Base-by-base conservation (phyloP, 2,888 invertebrate genomes). In the Cantharis nigra region DNA sequence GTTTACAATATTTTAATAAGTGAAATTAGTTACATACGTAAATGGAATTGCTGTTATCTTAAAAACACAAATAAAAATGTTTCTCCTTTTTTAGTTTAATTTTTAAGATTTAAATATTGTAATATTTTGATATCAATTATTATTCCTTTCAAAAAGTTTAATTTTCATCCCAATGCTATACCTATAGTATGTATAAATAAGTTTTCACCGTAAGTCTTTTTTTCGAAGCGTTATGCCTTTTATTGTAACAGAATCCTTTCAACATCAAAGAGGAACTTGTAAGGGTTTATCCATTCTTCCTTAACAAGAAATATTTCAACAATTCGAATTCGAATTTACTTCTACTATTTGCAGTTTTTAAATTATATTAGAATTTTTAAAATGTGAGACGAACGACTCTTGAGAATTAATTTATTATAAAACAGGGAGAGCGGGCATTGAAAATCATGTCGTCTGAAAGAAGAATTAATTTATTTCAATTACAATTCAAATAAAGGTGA, bases 1-100 rank as follows among this genome's bases (percentile, higher is more conserved):
- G 72, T 72, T 72, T 72, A 72, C 67, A 72, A 67, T 67, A 67
- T 49, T 49, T 49, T 49, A 49, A 49, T 49, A 49, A 49, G 49
- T 49, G 49, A 49, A 49, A 49, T 49, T 33, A n/a, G 1, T 33
- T 49, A 49, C 49, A n/a, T 49, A 49, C 49, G 49, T n/a, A 49
- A 49, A 49, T 49, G n/a, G 2, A 49, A 49, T 49, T 49, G n/a
- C 13, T 49, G n/a, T 49, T 49, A n/a, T 7, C 4, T 49, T 49
- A 49, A 49, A n/a, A 49, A 49, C n/a, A n/a, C 3, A 33, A 33
- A 13, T 33, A 13, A 10, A 33, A 33, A 16, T 16, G 16, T 16
- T 16, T 16, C 16, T 16, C 16, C 16, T 16, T 16, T 16, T 16
- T 16, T 16, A 16, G 1, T 16, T 16, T 16, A 16, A 16, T 1